Evolutionary conservation across 2,113 vertebrate genomes (phyloP).

Genomic region (Lycocorax pyrrhopterus): DNA sequence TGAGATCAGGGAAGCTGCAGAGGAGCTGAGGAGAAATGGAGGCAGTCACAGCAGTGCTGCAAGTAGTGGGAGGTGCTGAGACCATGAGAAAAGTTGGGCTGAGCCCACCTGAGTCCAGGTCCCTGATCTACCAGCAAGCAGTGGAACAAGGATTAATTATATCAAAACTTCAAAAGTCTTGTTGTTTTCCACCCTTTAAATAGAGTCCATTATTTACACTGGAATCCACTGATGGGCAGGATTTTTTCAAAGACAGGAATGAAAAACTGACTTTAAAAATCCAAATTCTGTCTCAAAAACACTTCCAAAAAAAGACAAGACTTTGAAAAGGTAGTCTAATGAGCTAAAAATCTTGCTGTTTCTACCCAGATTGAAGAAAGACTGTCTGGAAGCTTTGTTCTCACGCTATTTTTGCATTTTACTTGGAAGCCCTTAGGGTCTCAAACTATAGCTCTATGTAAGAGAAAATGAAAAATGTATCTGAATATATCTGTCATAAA

Average conservation of each 20-base stretch:
- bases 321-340: not conserved
- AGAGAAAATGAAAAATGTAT: slow-evolving; percentile 20
- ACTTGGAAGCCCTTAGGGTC: not conserved
- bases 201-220: not conserved
- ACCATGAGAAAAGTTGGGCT: not conserved
- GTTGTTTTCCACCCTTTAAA: not conserved
- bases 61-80: not conserved
- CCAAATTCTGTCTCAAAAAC: not conserved
- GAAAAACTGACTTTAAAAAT: not conserved
- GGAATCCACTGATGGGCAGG: not conserved
- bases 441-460: not conserved
- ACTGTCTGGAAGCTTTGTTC: not conserved
- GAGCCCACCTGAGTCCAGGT: not conserved
- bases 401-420: slow-evolving; percentile 5
- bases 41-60: not conserved
- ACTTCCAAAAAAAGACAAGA: not conserved
- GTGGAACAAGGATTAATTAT: not conserved
- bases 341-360: not conserved
- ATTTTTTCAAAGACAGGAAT: not conserved
- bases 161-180: not conserved
- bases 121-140: not conserved
- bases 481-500: not conserved
- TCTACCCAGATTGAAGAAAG: not conserved
- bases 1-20: not conserved
- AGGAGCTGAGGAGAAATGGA: not conserved